These are phyloP conservation scores for Leptopilina boulardi DNA, from an alignment of 1,140 invertebrate species.

Conservation along the genomic window DNA sequence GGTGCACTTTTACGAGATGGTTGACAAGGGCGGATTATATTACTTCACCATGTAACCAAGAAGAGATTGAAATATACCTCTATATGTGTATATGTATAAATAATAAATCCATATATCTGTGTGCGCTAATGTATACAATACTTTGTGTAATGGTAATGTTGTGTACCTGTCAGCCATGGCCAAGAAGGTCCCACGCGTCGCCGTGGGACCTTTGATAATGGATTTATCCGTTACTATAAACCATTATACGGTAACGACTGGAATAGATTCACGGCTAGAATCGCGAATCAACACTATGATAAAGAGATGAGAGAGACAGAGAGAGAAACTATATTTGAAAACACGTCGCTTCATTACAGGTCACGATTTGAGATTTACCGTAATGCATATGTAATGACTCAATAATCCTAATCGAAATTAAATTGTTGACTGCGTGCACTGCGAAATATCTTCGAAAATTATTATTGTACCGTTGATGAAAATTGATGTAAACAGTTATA, in stretches of 20 bases:
- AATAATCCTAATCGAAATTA: not conserved
- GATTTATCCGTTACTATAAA: constrained; percentile 53
- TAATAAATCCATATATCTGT: constrained; percentile 44
- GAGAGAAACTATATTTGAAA: constrained; percentile 30
- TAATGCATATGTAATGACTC: constrained; percentile 2
- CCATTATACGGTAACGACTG: constrained; percentile 11
- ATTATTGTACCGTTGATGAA: too few relatives aligned
- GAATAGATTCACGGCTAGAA: constrained; percentile 12
- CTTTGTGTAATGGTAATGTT: constrained; percentile 61
- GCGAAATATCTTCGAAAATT: not conserved
- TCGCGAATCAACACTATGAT: constrained; percentile 25
- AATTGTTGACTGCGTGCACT: not conserved
- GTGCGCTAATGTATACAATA: constrained; percentile 41
- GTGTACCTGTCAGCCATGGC: constrained; percentile 57
- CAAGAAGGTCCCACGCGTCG: constrained; percentile 48
- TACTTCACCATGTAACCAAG: too few relatives aligned
- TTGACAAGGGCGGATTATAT: not conserved
- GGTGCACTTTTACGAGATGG: constrained; percentile 33
- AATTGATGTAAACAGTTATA: too few relatives aligned
- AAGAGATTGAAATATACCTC: too few relatives aligned
- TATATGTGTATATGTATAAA: constrained; percentile 25
- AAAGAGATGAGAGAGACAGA: constrained; percentile 23
- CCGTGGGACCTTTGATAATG: constrained; percentile 56
- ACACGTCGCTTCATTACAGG: constrained; percentile 36
- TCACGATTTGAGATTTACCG: constrained; percentile 47